These are phyloP conservation scores for Calliopum simillimum DNA, from an alignment of 2,888 invertebrate genomes.

Conservation along the genomic window DNA sequence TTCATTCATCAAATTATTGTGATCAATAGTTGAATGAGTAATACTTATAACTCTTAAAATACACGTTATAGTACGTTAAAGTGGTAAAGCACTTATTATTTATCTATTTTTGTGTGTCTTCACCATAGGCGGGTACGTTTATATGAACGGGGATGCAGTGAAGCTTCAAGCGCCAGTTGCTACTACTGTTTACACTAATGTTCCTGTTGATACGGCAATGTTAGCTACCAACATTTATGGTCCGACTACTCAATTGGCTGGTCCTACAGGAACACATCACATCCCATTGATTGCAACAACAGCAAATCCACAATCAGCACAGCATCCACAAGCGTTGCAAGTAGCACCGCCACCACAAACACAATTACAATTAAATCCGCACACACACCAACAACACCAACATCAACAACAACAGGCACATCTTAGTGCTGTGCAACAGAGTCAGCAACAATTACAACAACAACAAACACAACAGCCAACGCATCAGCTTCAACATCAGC, in stretches of 20 bases:
- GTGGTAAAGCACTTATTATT: neutral
- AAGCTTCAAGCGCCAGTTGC: constrained; percentile 75
- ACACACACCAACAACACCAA: constrained; percentile 55
- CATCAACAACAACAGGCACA: constrained; percentile 54
- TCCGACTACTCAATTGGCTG: constrained; percentile 62
- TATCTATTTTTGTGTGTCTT: constrained; percentile 18
- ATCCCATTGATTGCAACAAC: constrained; percentile 62
- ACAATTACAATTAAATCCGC: constrained; percentile 42
- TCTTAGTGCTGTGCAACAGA: constrained; percentile 48
- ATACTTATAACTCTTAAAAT: neutral
- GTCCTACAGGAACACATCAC: constrained; percentile 61
- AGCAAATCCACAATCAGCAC: constrained; percentile 51
- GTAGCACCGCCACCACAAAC: constrained; percentile 50
- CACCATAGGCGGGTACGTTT: constrained; percentile 73
- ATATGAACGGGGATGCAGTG: constrained; percentile 87
- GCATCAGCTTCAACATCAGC: constrained; percentile 45
- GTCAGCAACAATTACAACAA: constrained; percentile 50
- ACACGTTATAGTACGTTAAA: neutral
- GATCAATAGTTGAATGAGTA: too few species aligned
- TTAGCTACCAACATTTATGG: constrained; percentile 65
- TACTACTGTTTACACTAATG: constrained; percentile 75
- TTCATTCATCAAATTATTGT: too few species aligned
- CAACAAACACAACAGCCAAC: constrained; percentile 45
- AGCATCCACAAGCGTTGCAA: constrained; percentile 53
- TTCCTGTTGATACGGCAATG: constrained; percentile 74